Percentiles rank a stretch among this genome's conserved stretches.
phyloP scores from a whole-genome alignment of 2,113 vertebrate species.

The Globicephala melas region DNA sequence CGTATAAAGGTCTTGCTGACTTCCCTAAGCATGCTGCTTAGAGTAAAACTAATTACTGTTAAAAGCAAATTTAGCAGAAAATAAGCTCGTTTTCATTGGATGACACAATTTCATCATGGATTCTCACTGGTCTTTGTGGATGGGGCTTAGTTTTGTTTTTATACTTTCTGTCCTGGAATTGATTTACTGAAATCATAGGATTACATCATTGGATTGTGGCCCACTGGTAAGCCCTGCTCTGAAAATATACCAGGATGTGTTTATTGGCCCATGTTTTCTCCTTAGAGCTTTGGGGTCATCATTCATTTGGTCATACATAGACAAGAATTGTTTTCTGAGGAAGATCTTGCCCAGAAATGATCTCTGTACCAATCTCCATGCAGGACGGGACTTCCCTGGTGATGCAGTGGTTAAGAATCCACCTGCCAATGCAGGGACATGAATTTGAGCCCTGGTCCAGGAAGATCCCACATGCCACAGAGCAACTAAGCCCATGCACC shows the following conservation, averaged over 20 bases:
- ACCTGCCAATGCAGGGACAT: no score
- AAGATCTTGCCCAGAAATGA: background rate
- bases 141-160: background rate
- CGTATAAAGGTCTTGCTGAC: background rate
- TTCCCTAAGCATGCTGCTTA: background rate
- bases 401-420: no score
- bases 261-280: background rate
- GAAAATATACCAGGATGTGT: background rate
- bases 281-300: background rate
- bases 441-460: no score
- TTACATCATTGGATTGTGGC: background rate
- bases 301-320: background rate
- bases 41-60: background rate
- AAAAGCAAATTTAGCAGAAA: background rate
- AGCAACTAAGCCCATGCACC: no score
- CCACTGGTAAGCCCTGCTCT: background rate
- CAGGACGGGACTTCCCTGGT: background rate
- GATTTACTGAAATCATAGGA: background rate
- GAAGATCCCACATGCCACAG: no score
- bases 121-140: background rate
- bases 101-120: background rate
- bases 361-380: background rate
- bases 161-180: background rate
- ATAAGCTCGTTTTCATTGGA: background rate
- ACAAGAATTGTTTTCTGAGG: background rate